These are phyloP conservation scores for Alloplasta piceator DNA, from an alignment of 2,888 invertebrate genomes.

Conservation along the genomic window DNA sequence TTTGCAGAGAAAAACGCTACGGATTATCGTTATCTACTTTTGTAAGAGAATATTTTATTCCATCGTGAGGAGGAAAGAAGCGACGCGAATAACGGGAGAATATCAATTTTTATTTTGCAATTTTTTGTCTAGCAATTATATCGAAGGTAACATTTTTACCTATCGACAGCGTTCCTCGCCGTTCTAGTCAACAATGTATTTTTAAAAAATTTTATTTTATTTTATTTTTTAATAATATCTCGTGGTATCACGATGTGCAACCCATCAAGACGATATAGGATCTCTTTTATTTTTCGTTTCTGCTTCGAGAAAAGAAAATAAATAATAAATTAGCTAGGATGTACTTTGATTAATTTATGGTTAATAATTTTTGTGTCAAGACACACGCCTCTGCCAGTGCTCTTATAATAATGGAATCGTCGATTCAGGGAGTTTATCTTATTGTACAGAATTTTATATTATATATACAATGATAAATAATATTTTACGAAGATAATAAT, in stretches of 20 bases:
- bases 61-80: too few relatives aligned
- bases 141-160: constrained; percentile 34
- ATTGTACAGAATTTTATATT: constrained; percentile 77
- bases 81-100: constrained; percentile 30
- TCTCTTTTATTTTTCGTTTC: constrained; percentile 75
- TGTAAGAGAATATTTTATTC: constrained; percentile 80
- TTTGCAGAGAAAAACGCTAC: constrained; percentile 38
- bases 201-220: constrained; percentile 67
- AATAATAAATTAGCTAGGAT: constrained; percentile 17
- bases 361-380: constrained; percentile 9
- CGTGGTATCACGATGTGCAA: neutral
- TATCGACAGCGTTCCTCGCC: constrained; percentile 77
- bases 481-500: constrained; percentile 70
- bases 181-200: constrained; percentile 79
- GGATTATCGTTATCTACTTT: constrained; percentile 80
- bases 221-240: constrained; percentile 36
- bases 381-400: constrained; percentile 76
- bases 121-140: constrained; percentile 41
- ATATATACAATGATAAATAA: too few relatives aligned
- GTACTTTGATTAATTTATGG: constrained; percentile 30
- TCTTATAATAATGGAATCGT: constrained; percentile 77
- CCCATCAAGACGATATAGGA: constrained; percentile 58
- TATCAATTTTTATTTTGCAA: constrained; percentile 37
- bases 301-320: constrained; percentile 22
- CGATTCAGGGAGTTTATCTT: constrained; percentile 78